Conservation (phyloP, 2,113 vertebrate species). For the Caretta caretta region DNA sequence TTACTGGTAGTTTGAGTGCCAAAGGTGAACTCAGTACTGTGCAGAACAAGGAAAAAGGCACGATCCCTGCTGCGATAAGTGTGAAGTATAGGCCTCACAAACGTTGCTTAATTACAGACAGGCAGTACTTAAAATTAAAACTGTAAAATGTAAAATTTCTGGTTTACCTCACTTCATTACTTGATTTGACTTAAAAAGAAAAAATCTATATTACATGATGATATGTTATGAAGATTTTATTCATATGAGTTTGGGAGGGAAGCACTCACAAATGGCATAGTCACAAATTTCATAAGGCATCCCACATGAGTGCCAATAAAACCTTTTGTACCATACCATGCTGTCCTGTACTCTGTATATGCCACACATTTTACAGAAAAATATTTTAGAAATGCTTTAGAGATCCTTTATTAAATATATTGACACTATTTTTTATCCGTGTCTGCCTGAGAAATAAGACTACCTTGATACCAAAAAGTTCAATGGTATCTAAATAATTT, state of each 20-base stretch:
- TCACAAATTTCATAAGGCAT: neutral
- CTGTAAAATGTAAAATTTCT: neutral
- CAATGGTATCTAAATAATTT: neutral
- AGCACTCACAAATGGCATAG: constrained; percentile 17
- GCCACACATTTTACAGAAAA: neutral
- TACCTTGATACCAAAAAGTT: neutral
- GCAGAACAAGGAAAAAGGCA: neutral
- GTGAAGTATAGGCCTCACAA: neutral
- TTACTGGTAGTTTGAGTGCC: neutral
- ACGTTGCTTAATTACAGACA: neutral
- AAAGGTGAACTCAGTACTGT: neutral
- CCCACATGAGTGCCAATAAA: neutral
- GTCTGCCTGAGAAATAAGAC: neutral
- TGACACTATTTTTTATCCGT: neutral
- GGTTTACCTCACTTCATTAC: constrained; percentile 2
- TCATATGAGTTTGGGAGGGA: constrained; percentile 23
- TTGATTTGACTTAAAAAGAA: constrained; percentile 6
- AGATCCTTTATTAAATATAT: neutral
- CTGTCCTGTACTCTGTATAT: neutral
- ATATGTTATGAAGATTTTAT: neutral
- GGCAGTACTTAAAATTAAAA: neutral
- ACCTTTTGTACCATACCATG: neutral
- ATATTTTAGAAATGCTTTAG: neutral
- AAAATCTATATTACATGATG: neutral
- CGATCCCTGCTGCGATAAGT: neutral